These are phyloP conservation scores for Rousettus madagascariensis DNA, from an alignment of 2,797 vertebrate genomes.

Conservation along the genomic window DNA sequence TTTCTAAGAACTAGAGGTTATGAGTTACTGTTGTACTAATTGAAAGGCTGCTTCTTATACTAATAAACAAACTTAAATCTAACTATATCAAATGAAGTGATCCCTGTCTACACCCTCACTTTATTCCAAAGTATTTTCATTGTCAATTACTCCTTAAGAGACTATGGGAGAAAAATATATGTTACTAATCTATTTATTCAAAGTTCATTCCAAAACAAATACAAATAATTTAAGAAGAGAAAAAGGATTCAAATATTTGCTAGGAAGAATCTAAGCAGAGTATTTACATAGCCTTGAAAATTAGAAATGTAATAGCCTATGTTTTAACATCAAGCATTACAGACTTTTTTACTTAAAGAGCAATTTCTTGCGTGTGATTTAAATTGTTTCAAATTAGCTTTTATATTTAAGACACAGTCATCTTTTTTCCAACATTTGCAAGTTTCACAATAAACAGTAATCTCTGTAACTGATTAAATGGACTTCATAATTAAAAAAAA, in stretches of 20 bases:
- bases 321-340: neutral
- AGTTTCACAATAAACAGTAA: constrained; percentile 57
- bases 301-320: neutral
- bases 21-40: constrained; percentile 61
- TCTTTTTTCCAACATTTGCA: constrained; percentile 43
- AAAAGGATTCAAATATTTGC: neutral
- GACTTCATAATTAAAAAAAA: constrained; percentile 56
- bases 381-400: constrained; percentile 60
- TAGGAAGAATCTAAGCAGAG: neutral
- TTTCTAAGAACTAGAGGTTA: constrained; percentile 21
- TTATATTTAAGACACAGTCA: constrained; percentile 5
- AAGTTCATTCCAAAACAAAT: neutral
- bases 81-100: neutral
- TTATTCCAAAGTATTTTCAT: neutral
- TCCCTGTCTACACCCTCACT: neutral
- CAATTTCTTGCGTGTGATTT: neutral
- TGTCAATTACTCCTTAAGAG: neutral
- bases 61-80: neutral
- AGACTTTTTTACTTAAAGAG: neutral
- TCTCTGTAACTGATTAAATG: constrained; percentile 65
- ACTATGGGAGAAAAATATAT: neutral
- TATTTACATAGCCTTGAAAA: neutral
- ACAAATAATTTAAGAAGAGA: neutral
- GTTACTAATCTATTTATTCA: neutral
- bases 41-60: constrained; percentile 36